Evolutionary conservation across 2,113 vertebrate species (phyloP), one percentile per base, ranked within the genome.

Genomic region (Sakesphorus luctuosus): DNA sequence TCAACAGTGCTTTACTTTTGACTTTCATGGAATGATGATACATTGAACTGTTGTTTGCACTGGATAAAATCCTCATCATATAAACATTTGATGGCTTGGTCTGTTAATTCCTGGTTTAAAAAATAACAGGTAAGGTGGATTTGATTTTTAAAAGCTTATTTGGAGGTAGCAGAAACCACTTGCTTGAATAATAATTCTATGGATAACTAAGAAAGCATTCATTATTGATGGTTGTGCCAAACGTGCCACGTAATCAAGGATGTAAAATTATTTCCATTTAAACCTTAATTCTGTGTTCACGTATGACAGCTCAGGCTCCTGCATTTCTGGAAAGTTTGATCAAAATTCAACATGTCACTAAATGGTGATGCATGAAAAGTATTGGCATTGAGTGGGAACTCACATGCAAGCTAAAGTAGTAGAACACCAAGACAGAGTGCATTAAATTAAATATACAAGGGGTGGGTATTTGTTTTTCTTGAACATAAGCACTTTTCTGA

Each of bases 101-200:
- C 71, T 93, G 28, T 79, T 88, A 95, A 78, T 66, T 84, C 84
- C 58, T 55, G 33, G 62, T 44, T 93, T 88, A 38, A 81, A 91
- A 77, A 92, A 38, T 63, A 52, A 11, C 75, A 91, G 83, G 50
- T 83, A 36, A 93, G 43, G 79, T 84, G 44, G 44, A 94, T 91
- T 92, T 92, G 7, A 50, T 87, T 89, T 95, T 94, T 71, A 63
- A 83, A 95, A 86, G 25, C 28, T 89, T 92, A n/a, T 95, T 93
- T 94, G 36, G 65, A 92, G 18, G 18, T 44, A 87, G 69, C 20
- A 52, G 59, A 84, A 81, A 67, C 23, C 26, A 28, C 47, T 89
- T 93, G 16, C 73, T 74, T 84, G 72, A 55, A 74, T 62, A 91
- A 63, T 74, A 77, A 90, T 88, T 95, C 72, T 80, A 5, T 40